These are phyloP conservation scores for Callinectes sapidus DNA, from an alignment of 2,888 invertebrate species.

Conservation along the genomic window DNA sequence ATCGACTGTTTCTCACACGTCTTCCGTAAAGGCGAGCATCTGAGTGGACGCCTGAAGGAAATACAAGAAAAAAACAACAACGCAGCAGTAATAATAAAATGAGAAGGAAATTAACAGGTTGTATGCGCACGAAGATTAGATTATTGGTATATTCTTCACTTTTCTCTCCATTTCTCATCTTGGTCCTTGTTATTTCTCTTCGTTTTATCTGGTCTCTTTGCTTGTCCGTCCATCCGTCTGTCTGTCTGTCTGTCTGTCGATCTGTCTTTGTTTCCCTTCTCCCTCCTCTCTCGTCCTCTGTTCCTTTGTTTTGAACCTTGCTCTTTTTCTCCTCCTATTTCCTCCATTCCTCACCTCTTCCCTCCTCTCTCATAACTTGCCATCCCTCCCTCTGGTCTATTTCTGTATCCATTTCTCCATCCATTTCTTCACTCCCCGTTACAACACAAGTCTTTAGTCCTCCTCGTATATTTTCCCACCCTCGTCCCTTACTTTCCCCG, in stretches of 20 bases:
- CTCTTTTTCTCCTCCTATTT: not conserved
- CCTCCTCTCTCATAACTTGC: not conserved
- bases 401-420: not conserved
- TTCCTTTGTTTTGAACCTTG: not conserved
- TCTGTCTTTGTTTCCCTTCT: not conserved
- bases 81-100: too few relatives aligned
- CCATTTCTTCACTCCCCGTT: constrained; percentile 2
- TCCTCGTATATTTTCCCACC: not conserved
- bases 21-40: not conserved
- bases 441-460: not conserved
- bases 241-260: not conserved
- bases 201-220: not conserved
- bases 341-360: not conserved
- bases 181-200: not conserved
- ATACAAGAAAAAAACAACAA: not conserved
- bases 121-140: too few relatives aligned
- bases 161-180: not conserved
- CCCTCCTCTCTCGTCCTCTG: not conserved
- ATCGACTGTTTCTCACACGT: not conserved
- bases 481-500: not conserved
- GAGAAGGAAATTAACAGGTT: too few relatives aligned
- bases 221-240: not conserved
- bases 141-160: too few relatives aligned
- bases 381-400: not conserved
- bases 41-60: not conserved